Evolutionary conservation across 92 coral and sea anemone genomes (phyloP), one percentile per base, ranked within the genome.

Genomic region (Porites cylindrica): DNA sequence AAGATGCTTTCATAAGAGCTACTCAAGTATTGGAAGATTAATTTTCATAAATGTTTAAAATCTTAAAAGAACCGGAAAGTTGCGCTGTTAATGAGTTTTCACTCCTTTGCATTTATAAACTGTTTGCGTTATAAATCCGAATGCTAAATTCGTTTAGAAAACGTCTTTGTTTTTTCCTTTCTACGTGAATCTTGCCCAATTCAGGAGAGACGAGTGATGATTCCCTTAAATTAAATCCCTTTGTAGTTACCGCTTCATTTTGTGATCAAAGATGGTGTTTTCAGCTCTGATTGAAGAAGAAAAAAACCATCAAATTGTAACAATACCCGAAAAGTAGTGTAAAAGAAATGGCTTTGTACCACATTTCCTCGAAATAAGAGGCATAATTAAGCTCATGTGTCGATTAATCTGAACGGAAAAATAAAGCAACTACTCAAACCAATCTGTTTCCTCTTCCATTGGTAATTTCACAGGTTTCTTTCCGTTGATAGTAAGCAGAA

Each of bases 241-340:
- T 85, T 85, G 83, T 66, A 65, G 89, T 51, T 67, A 85, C 89
- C 89, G 89, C 75, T 75, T 76, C 60, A 76, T 83, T 79, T 73
- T 74, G 71, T 52, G 75, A 70, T 56, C 56, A 54, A 66, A 85
- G 77, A 76, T 70, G 82, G 83, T 68, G 72, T 76, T 76, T 85
- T 85, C 20, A 85, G 64, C 53, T 80, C 65, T 85, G 83, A 85
- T 85, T 85, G 89, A 76, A 51, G 89, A 66, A 50, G 87, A 68
- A 85, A 74, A 38, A 61, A 76, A 51, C 60, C 89, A 65, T 56
- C 67, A 59, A 77, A 66, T 77, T 76, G 83, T 63, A 77, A 85
- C 89, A 85, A 85, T 85, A 75, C 67, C 59, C 47, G 68, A 85
- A 85, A 73, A 53, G 66, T 58, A 85, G 76, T 77, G 67, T 85